Evolutionary conservation across 2,113 vertebrate genomes (phyloP).

Genomic region (Aythya baeri): DNA sequence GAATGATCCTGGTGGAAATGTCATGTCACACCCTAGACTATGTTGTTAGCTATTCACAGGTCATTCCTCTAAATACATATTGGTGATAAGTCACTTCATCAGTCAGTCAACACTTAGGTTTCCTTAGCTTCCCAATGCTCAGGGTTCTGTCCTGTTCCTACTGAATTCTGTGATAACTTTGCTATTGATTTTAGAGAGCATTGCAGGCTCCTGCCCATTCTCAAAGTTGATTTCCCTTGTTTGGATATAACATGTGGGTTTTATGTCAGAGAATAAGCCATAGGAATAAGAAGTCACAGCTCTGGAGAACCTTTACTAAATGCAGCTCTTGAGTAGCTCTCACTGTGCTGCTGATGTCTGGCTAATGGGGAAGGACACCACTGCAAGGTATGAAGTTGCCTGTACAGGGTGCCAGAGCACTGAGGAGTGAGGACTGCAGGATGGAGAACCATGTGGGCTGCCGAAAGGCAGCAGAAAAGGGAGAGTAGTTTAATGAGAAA

Average conservation of each 20-base stretch:
- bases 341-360: neutral
- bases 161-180: neutral
- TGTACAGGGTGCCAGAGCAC: neutral
- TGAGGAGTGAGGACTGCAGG: neutral
- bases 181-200: neutral
- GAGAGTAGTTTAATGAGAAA: neutral
- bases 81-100: neutral
- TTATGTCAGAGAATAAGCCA: neutral
- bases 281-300: neutral
- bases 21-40: neutral
- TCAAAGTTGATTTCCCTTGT: neutral
- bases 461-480: neutral
- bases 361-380: neutral
- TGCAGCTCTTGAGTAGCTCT: neutral
- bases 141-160: neutral
- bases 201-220: neutral
- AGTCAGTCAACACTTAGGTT: neutral
- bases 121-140: neutral
- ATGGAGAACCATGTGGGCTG: neutral
- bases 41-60: neutral
- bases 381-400: neutral
- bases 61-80: neutral
- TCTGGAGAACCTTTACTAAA: neutral
- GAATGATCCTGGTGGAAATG: neutral
- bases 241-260: neutral